Conservation (phyloP, 2,888 invertebrate genomes). For the Agrochola litura region DNA sequence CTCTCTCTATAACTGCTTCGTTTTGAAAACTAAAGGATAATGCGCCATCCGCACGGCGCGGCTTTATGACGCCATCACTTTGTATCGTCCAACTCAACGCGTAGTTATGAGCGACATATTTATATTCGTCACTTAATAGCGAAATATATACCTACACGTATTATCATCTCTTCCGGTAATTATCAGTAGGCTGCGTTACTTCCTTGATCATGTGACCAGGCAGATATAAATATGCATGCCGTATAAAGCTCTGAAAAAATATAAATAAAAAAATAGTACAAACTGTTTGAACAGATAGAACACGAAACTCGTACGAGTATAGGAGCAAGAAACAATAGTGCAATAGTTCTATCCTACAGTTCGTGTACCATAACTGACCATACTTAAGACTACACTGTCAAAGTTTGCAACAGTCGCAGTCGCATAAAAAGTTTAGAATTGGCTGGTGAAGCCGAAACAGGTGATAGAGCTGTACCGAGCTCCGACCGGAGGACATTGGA, state of each 20-base stretch:
- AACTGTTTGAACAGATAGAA: neutral
- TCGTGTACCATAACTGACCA: too few species aligned
- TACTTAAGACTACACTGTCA: constrained; percentile 15
- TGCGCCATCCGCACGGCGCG: neutral
- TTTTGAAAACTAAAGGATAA: constrained; percentile 31
- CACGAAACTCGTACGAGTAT: neutral
- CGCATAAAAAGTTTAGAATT: constrained; percentile 21
- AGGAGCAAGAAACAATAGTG: neutral
- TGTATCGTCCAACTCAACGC: constrained; percentile 41
- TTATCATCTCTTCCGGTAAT: neutral
- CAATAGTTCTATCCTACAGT: neutral
- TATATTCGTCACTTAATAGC: constrained; percentile 10
- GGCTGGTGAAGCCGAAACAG: constrained; percentile 21
- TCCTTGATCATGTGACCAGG: neutral
- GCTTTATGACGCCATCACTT: constrained; percentile 44
- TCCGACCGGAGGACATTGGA: constrained; percentile 22
- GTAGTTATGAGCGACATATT: constrained; percentile 31
- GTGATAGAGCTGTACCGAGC: constrained; percentile 28
- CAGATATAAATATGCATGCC: neutral
- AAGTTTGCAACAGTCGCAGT: constrained; percentile 10
- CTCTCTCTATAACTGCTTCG: constrained; percentile 6
- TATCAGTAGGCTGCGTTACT: neutral
- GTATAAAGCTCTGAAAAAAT: neutral
- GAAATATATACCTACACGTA: neutral
- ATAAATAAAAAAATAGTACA: neutral